Percentiles rank a stretch among this genome's conserved stretches.
Conservation (phyloP, 2,797 vertebrate genomes). For the Phoebastria nigripes region DNA sequence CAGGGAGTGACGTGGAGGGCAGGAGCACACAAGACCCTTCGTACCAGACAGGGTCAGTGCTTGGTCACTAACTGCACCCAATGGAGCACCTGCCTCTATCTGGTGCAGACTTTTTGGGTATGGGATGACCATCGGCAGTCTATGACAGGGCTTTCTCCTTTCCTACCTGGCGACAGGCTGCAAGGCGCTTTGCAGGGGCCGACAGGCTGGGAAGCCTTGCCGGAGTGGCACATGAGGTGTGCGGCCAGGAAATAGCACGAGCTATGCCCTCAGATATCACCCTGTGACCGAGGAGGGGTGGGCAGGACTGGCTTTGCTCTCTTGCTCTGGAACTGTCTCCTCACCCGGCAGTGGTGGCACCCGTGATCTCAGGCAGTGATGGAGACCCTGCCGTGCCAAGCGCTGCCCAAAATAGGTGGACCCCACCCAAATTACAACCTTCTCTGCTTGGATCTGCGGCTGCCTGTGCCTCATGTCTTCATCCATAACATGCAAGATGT, state of each 20-base stretch:
- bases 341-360: background rate
- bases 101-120: background rate
- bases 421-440: background rate
- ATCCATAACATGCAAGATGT: background rate
- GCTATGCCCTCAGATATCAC: background rate
- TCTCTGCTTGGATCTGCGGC: background rate
- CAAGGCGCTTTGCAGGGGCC: background rate
- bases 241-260: background rate
- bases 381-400: background rate
- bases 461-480: background rate
- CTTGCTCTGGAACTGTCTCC: background rate
- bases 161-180: background rate
- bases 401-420: background rate
- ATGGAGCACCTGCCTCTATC: background rate
- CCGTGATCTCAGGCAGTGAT: background rate
- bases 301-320: background rate
- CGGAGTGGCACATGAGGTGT: background rate
- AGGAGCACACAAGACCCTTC: background rate
- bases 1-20: background rate
- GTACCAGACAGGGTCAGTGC: fast-evolving
- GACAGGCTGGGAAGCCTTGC: background rate
- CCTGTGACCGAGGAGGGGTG: background rate
- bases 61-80: fast-evolving
- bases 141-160: background rate
- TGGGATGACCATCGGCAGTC: background rate